Conservation (phyloP, 2,888 invertebrate species). For the Lydus trimaculatus region DNA sequence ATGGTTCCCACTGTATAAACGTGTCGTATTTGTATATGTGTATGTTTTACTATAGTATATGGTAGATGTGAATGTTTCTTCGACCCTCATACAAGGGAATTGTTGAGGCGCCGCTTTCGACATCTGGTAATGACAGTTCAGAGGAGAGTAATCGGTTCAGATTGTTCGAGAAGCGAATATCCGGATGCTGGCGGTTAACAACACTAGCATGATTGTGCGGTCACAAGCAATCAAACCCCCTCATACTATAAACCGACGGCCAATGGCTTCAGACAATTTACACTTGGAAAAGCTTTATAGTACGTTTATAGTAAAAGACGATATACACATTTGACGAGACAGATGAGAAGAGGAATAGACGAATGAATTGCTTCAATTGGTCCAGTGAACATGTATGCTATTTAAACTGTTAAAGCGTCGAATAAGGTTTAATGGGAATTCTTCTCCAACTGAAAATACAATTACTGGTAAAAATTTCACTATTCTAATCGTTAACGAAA, state of each 20-base stretch:
- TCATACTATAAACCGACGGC: constrained; percentile 34
- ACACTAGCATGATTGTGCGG: constrained; percentile 56
- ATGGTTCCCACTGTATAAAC: not conserved
- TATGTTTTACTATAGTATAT: not conserved
- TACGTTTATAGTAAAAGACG: constrained; percentile 1
- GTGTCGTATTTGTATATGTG: not conserved
- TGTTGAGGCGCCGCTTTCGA: constrained; percentile 35
- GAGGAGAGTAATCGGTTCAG: constrained; percentile 54
- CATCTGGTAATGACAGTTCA: constrained; percentile 57
- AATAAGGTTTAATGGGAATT: constrained; percentile 27
- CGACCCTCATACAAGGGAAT: constrained; percentile 14
- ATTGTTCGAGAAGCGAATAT: constrained; percentile 53
- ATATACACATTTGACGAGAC: constrained; percentile 11
- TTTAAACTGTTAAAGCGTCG: constrained; percentile 17
- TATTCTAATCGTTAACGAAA: constrained; percentile 1
- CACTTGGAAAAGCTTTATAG: constrained; percentile 40
- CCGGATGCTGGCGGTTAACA: constrained; percentile 50
- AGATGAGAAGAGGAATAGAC: constrained; percentile 10
- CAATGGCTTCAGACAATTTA: constrained; percentile 51
- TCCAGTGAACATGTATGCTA: constrained; percentile 18
- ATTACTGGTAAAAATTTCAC: constrained; percentile 18
- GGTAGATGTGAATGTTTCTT: not conserved
- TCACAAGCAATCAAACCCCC: constrained; percentile 56
- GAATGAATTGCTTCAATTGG: not conserved
- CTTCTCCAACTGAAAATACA: constrained; percentile 19